Evolutionary conservation across 2,888 invertebrate species (phyloP).

Genomic region (Tetragonisca angustula): DNA sequence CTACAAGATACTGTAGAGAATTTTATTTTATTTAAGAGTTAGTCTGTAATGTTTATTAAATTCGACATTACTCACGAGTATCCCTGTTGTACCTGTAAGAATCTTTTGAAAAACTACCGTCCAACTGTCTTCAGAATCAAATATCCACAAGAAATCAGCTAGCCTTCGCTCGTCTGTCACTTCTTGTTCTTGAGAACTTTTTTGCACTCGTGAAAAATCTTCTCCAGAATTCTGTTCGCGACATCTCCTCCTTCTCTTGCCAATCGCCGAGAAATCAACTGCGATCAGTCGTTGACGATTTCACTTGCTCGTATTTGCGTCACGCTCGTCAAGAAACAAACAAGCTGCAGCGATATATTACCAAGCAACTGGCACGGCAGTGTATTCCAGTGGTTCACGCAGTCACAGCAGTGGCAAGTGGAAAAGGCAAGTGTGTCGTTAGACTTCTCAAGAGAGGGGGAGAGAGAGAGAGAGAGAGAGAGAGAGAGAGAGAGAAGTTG

Average conservation of each 20-base stretch:
- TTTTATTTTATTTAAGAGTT: too few species aligned
- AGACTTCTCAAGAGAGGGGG: slow-evolving; percentile 26
- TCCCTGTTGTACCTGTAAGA: too few species aligned
- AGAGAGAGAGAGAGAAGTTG: slow-evolving; percentile 6
- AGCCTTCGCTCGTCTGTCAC: too few species aligned
- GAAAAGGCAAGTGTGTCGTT: slow-evolving; percentile 36
- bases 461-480: background rate
- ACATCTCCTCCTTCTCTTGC: background rate
- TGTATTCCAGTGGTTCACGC: background rate
- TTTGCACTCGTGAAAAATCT: background rate
- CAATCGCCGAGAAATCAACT: background rate
- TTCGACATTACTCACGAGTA: too few species aligned
- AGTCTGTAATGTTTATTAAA: too few species aligned
- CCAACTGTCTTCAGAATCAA: too few species aligned
- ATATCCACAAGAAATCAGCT: too few species aligned
- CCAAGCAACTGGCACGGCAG: slow-evolving; percentile 21
- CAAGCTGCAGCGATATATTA: background rate
- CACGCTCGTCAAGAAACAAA: slow-evolving; percentile 39
- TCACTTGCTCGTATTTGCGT: slow-evolving; percentile 38
- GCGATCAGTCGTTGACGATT: slow-evolving; percentile 2
- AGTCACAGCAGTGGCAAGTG: slow-evolving; percentile 23
- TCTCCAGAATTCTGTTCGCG: background rate
- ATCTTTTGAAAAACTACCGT: too few species aligned
- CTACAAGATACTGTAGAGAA: too few species aligned
- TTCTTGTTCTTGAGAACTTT: too few species aligned